Evolutionary conservation across 2,113 vertebrate species (phyloP).

Genomic region (Channa maculata): DNA sequence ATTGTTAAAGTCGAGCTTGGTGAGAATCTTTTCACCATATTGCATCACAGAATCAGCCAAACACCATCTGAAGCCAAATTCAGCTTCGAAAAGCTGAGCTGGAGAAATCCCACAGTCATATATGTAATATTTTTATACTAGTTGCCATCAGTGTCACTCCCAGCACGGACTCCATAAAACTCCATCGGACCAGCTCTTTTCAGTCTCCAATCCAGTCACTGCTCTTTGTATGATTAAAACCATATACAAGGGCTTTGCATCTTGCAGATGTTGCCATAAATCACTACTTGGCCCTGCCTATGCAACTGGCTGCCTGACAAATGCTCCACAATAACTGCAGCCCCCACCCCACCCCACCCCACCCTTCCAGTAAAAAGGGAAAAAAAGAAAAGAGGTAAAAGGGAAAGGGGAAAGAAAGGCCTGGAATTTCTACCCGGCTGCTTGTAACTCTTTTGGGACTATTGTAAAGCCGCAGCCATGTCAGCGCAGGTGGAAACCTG

Average conservation of each 20-base stretch:
- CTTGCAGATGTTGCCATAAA: slow-evolving; percentile 88
- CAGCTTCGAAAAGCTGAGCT: slow-evolving; percentile 27
- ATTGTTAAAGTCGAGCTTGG: slow-evolving; percentile 26
- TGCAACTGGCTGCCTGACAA: slow-evolving; percentile 87
- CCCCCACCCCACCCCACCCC: slow-evolving; percentile 79
- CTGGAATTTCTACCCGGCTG: slow-evolving; percentile 87
- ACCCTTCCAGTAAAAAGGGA: slow-evolving; percentile 71
- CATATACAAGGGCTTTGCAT: slow-evolving; percentile 69
- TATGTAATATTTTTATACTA: slow-evolving; percentile 53
- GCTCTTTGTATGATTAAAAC: slow-evolving; percentile 72
- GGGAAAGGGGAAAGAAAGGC: slow-evolving; percentile 7
- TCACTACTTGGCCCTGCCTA: slow-evolving; percentile 82
- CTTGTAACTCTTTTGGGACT: slow-evolving; percentile 84
- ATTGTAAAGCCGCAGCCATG: slow-evolving; percentile 86
- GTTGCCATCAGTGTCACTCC: slow-evolving; percentile 60
- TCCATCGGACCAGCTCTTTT: slow-evolving; percentile 60
- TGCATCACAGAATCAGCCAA: slow-evolving; percentile 27
- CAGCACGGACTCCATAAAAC: slow-evolving; percentile 60
- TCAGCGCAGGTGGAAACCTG: slow-evolving; percentile 87
- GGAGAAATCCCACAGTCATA: slow-evolving; percentile 62
- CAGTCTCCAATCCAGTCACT: slow-evolving; percentile 53
- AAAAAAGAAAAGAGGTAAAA: slow-evolving; percentile 24
- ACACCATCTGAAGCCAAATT: slow-evolving; percentile 29
- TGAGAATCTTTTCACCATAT: slow-evolving; percentile 43
- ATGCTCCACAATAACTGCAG: slow-evolving; percentile 82